A percentile compares a stretch with the other conserved stretches of the same genome.
phyloP scores from a whole-genome alignment of 2,113 vertebrate species.

The Urocynchramus pylzowi region DNA sequence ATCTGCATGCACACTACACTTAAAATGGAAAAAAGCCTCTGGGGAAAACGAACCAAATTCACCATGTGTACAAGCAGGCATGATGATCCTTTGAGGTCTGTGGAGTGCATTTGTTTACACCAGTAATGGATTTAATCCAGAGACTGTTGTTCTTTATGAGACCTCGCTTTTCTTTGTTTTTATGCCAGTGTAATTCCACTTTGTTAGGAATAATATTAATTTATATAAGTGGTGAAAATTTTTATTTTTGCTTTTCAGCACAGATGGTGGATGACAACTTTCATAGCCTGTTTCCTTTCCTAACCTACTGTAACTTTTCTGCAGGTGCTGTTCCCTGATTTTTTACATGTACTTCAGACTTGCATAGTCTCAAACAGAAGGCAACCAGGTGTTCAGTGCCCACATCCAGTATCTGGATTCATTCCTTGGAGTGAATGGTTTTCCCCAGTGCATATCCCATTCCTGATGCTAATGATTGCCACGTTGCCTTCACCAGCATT shows the following conservation, averaged over 20 bases:
- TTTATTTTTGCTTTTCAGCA: not conserved
- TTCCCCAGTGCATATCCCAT: not conserved
- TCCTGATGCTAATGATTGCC: not conserved
- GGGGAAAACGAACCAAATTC: constrained; percentile 21
- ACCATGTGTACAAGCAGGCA: not conserved
- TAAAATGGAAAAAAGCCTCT: constrained; percentile 51
- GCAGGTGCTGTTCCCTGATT: not conserved
- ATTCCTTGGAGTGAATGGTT: not conserved
- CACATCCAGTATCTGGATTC: not conserved
- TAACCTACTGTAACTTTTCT: not conserved
- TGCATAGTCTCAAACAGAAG: not conserved
- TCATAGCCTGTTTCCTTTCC: not conserved
- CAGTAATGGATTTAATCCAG: constrained; percentile 1
- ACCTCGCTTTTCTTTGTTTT: not conserved
- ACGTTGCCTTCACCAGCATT: not conserved
- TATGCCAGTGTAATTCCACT: not conserved
- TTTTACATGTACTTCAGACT: not conserved
- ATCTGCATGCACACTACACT: not conserved
- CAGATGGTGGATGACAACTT: not conserved
- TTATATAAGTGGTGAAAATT: not conserved
- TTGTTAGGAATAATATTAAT: not conserved
- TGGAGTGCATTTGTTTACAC: constrained; percentile 2
- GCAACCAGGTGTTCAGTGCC: not conserved
- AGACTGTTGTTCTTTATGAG: not conserved
- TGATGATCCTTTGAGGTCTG: constrained; percentile 12